Evolutionary conservation across 2,113 vertebrate species (phyloP).

Genomic region (Aspiorhynchus laticeps): DNA sequence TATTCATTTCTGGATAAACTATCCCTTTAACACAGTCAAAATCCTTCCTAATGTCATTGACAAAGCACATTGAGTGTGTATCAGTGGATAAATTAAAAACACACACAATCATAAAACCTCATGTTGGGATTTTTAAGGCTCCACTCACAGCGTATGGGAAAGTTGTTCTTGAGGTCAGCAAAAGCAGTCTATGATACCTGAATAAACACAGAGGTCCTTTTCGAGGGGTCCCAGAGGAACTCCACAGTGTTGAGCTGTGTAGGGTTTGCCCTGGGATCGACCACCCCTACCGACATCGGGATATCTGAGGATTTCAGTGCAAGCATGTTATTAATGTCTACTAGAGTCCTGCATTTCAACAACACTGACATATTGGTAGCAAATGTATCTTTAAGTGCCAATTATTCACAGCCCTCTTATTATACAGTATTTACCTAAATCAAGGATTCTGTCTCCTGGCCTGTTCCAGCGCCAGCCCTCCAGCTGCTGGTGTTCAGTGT

Average conservation of each 20-base stretch:
- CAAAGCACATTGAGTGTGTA: neutral
- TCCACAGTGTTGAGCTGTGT: slow-evolving; percentile 98
- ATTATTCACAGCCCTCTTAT: neutral
- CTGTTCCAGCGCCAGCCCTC: slow-evolving; percentile 98
- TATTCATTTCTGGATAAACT: neutral
- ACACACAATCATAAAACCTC: neutral
- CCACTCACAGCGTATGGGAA: neutral
- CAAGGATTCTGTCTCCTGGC: slow-evolving; percentile 94
- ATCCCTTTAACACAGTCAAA: neutral
- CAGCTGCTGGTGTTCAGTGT: slow-evolving; percentile 96
- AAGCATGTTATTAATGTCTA: slow-evolving; percentile 20
- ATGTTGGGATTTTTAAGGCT: neutral
- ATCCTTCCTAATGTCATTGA: neutral
- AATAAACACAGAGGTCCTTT: slow-evolving; percentile 96
- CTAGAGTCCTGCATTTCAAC: neutral
- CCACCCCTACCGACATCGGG: slow-evolving; percentile 97
- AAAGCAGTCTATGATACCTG: slow-evolving; percentile 78
- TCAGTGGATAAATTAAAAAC: neutral
- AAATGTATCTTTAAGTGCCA: neutral
- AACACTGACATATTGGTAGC: neutral
- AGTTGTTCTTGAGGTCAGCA: neutral
- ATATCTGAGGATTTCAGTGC: slow-evolving; percentile 80
- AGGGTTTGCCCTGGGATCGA: slow-evolving; percentile 94
- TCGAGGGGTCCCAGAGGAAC: slow-evolving; percentile 96
- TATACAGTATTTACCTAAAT: slow-evolving; percentile 81